These are phyloP conservation scores for Onychostoma macrolepis DNA, from an alignment of 2,113 vertebrate genomes.

Conservation along the genomic window DNA sequence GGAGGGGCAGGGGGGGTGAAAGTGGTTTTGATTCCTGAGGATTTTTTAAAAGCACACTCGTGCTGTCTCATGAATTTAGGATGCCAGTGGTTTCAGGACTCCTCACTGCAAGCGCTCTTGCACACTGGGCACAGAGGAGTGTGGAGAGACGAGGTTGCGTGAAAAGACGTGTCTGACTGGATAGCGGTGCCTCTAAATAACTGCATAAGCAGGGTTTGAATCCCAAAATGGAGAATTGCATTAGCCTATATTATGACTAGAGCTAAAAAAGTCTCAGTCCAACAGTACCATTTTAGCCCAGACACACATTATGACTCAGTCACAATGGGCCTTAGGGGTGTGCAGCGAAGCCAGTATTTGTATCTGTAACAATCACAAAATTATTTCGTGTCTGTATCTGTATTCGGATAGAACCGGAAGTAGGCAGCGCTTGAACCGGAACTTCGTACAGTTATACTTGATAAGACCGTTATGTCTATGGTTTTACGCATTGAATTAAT, in stretches of 20 bases:
- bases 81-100: constrained; percentile 32
- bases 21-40: constrained; percentile 7
- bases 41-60: constrained; percentile 40
- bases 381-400: no score
- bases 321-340: no score
- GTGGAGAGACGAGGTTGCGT: background rate
- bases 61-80: constrained; percentile 42
- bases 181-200: background rate
- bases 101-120: background rate
- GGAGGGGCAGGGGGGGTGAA: background rate
- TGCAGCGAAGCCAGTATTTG: no score
- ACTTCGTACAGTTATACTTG: no score
- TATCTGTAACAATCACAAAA: no score
- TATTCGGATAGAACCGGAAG: no score
- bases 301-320: background rate
- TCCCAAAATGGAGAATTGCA: background rate
- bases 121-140: background rate
- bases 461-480: no score
- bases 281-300: background rate
- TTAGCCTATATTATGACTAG: constrained; percentile 1
- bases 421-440: no score
- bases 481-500: no score
- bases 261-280: background rate
- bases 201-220: constrained; percentile 7
- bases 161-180: background rate